phyloP scores from a whole-genome alignment of 1,140 invertebrate genomes.

The Chionoecetes opilio region DNA sequence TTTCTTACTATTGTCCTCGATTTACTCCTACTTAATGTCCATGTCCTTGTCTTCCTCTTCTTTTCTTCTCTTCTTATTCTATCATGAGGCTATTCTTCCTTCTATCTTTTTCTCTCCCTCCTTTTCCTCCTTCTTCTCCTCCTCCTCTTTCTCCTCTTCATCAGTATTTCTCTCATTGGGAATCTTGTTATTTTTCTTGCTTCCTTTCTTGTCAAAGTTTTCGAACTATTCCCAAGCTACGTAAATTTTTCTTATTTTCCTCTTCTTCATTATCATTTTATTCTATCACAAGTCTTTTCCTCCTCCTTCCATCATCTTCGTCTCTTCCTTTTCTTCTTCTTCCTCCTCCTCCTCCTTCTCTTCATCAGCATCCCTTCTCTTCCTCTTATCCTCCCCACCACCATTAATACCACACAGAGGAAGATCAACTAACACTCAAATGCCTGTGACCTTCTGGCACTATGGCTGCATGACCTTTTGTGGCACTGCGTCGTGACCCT shows the following conservation, averaged over 20 bases:
- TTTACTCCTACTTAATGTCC: background rate
- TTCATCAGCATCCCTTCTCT: background rate
- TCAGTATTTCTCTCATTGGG: no score
- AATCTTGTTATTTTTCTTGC: no score
- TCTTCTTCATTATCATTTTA: no score
- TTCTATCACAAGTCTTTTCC: no score
- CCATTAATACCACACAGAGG: background rate
- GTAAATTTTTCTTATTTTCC: no score
- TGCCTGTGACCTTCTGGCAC: constrained; percentile 2
- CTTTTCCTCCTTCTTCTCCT: background rate
- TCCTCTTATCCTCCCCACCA: background rate
- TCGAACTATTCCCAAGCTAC: no score
- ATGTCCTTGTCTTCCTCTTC: background rate
- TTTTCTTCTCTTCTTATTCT: background rate
- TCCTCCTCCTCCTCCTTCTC: no score
- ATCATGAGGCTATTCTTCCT: background rate
- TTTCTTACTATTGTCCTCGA: background rate
- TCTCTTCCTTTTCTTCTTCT: no score
- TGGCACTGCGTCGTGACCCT: constrained; percentile 15
- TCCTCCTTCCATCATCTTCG: no score
- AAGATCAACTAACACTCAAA: background rate
- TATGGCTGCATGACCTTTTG: background rate
- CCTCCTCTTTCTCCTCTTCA: background rate
- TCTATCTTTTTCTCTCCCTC: background rate
- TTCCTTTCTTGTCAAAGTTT: no score